Conservation (phyloP, 1,140 invertebrate genomes). For the Drosophila bipectinata region DNA sequence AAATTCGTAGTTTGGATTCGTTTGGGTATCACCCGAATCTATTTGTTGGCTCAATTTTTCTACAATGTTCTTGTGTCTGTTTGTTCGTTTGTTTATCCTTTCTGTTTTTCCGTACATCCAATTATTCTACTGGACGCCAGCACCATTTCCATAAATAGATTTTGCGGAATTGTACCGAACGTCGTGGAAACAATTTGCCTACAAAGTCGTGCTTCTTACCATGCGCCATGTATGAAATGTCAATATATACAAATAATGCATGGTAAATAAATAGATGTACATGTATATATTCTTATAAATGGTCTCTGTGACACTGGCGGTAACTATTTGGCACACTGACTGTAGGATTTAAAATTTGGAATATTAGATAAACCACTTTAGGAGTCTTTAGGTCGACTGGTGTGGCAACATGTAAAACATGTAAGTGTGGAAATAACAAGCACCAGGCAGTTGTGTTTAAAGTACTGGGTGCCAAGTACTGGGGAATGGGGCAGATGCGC, state of each 20-base stretch:
- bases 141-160: background rate
- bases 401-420: slow-evolving; percentile 45
- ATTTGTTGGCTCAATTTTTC: background rate
- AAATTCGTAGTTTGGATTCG: background rate
- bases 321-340: no score
- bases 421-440: slow-evolving; percentile 66
- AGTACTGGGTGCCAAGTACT: slow-evolving; percentile 7
- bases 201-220: background rate
- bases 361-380: slow-evolving; percentile 38
- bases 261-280: background rate
- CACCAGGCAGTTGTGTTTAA: slow-evolving; percentile 66
- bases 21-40: background rate
- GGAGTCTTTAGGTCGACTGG: slow-evolving; percentile 38
- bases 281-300: no score
- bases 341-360: background rate
- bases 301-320: no score
- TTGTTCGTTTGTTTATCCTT: background rate
- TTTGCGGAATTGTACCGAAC: background rate
- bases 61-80: no score
- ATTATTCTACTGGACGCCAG: background rate
- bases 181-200: background rate
- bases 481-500: slow-evolving; percentile 23
- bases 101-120: background rate
- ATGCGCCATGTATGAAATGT: background rate
- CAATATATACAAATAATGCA: background rate